Percentiles rank a stretch among this genome's conserved stretches.
These are phyloP conservation scores for Centropyge bicolor DNA, from an alignment of 2,797 vertebrate genomes.

Conservation along the genomic window DNA sequence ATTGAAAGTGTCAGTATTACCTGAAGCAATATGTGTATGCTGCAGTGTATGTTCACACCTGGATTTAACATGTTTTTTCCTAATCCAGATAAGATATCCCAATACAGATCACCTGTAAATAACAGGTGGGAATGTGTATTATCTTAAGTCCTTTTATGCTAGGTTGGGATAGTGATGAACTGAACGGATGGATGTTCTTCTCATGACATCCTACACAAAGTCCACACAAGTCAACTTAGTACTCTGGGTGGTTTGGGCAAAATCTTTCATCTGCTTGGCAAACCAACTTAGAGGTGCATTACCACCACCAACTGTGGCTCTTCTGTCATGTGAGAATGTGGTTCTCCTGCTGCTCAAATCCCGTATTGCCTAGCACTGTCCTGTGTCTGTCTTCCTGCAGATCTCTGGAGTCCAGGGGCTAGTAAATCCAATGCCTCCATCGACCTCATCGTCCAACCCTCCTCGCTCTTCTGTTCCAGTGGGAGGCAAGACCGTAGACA, in stretches of 20 bases:
- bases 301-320: too few relatives aligned
- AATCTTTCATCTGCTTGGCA: too few relatives aligned
- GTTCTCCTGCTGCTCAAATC: too few relatives aligned
- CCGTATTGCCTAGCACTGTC: too few relatives aligned
- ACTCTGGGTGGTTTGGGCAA: too few relatives aligned
- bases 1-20: too few relatives aligned
- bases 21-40: too few relatives aligned
- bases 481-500: conserved; percentile 67
- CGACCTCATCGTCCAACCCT: conserved; percentile 56
- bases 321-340: too few relatives aligned
- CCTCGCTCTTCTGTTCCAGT: conserved; percentile 61
- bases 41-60: too few relatives aligned
- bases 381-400: conserved; percentile 70
- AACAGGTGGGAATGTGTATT: neutral
- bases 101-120: neutral
- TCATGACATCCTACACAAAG: neutral
- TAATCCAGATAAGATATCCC: neutral
- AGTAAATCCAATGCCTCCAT: conserved; percentile 50
- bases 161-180: neutral
- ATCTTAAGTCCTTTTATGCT: neutral
- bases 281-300: too few relatives aligned
- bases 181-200: neutral
- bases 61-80: neutral
- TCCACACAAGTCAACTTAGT: neutral
- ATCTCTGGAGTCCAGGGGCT: conserved; percentile 92